Percentiles rank a stretch among this genome's conserved stretches.
These are phyloP conservation scores for Melanerpes aurifrons DNA, from an alignment of 2,113 vertebrate species.

Conservation along the genomic window DNA sequence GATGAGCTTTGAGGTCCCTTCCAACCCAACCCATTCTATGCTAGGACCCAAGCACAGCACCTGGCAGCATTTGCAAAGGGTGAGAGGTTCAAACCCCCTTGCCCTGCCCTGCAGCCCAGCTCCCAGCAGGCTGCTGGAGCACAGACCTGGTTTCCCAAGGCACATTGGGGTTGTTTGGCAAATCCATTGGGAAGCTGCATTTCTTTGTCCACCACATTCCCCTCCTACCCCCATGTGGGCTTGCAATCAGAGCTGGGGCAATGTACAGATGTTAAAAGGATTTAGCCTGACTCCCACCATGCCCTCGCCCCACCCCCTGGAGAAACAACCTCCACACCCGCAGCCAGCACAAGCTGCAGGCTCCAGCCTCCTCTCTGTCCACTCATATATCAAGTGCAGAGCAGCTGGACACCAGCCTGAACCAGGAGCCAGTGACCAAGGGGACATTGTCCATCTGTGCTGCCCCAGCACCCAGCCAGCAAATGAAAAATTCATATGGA, in stretches of 20 bases:
- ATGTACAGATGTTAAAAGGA: slow-evolving; percentile 70
- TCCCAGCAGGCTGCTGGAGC: background rate
- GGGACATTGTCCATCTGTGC: slow-evolving; percentile 76
- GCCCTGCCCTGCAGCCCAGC: accelerated
- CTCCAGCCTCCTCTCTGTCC: background rate
- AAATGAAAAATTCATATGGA: slow-evolving; percentile 71
- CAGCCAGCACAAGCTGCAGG: background rate
- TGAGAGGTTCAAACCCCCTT: accelerated
- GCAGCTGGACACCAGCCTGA: slow-evolving; percentile 74
- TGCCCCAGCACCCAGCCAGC: background rate
- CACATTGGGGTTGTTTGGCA: background rate
- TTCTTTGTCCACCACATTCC: background rate
- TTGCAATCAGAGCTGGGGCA: slow-evolving; percentile 60
- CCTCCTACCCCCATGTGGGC: background rate
- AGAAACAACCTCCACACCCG: background rate
- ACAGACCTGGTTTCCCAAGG: background rate
- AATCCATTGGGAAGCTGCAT: background rate
- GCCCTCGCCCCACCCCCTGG: background rate
- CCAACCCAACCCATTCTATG: too few species aligned
- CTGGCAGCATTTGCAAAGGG: accelerated
- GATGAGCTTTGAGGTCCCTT: too few species aligned
- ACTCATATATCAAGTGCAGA: slow-evolving; percentile 76
- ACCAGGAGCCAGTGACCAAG: slow-evolving; percentile 37
- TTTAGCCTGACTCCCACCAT: slow-evolving; percentile 40
- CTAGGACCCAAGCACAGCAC: background rate